A percentile compares a stretch with the other conserved stretches of the same genome.
Evolutionary conservation across 2,797 vertebrate species (phyloP).

Genomic region (Myripristis jacobus): DNA sequence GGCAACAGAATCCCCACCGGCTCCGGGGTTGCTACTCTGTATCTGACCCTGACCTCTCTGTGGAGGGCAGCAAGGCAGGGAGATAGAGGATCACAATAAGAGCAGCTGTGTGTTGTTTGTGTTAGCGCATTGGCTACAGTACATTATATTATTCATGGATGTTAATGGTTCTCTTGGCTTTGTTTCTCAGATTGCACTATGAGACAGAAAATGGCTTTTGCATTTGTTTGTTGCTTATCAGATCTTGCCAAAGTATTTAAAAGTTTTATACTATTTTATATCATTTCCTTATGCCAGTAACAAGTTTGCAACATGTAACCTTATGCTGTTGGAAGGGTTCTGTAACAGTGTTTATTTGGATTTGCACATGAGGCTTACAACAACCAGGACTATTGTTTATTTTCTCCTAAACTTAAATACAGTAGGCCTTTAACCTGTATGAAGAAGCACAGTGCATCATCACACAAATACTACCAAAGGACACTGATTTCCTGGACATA

Average conservation of each 20-base stretch:
- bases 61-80: not conserved
- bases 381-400: conserved; percentile 18
- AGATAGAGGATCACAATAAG: too few species aligned
- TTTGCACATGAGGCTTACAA: conserved; percentile 45
- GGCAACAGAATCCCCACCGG: too few species aligned
- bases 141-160: not conserved
- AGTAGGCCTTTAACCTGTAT: conserved; percentile 35
- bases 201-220: conserved; percentile 12
- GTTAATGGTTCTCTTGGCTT: conserved; percentile 3
- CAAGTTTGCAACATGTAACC: conserved; percentile 16
- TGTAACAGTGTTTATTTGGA: conserved; percentile 6
- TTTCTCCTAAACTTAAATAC: not conserved
- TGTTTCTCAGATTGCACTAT: conserved; percentile 17
- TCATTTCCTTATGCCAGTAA: conserved; percentile 50
- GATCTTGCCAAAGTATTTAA: conserved; percentile 64
- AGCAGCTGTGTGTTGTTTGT: too few species aligned
- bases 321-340: conserved; percentile 11
- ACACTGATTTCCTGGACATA: conserved; percentile 42
- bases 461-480: conserved; percentile 69
- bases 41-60: too few species aligned
- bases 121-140: not conserved
- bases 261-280: conserved; percentile 57
- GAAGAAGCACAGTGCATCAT: conserved; percentile 41
- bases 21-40: too few species aligned
- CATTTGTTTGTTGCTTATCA: conserved; percentile 35